Percentiles rank a stretch among this genome's conserved stretches.
phyloP scores from a whole-genome alignment of 2,113 vertebrate species.

The Ursus arctos region DNA sequence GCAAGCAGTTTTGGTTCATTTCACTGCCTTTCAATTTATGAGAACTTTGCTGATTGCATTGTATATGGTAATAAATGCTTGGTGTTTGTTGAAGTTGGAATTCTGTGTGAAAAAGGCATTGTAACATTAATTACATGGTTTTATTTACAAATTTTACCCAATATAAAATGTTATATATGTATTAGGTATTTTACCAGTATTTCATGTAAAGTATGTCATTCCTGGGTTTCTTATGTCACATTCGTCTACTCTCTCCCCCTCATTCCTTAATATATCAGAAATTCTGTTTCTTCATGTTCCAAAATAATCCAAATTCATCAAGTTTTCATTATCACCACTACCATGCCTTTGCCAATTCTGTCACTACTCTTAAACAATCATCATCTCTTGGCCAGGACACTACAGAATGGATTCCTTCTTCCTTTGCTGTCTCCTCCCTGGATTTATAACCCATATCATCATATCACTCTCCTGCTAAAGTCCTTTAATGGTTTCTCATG shows the following conservation, averaged over 20 bases:
- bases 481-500: constrained; percentile 43
- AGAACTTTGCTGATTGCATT: constrained; percentile 15
- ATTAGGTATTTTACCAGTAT: not conserved
- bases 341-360: not conserved
- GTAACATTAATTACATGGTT: not conserved
- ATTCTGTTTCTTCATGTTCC: not conserved
- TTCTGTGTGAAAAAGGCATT: not conserved
- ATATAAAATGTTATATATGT: not conserved
- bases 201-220: not conserved
- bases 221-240: not conserved
- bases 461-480: not conserved
- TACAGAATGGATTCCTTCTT: not conserved
- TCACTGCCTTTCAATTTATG: not conserved
- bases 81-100: not conserved
- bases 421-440: not conserved
- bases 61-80: constrained; percentile 1
- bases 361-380: not conserved
- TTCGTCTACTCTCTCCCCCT: not conserved
- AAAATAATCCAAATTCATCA: not conserved
- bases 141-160: not conserved
- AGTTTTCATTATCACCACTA: not conserved
- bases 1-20: not conserved
- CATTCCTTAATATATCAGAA: not conserved
- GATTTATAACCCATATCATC: constrained; percentile 29
- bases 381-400: not conserved